Base-by-base conservation (phyloP, 2,888 invertebrate species). In the Ramazzottius varieornatus region DNA sequence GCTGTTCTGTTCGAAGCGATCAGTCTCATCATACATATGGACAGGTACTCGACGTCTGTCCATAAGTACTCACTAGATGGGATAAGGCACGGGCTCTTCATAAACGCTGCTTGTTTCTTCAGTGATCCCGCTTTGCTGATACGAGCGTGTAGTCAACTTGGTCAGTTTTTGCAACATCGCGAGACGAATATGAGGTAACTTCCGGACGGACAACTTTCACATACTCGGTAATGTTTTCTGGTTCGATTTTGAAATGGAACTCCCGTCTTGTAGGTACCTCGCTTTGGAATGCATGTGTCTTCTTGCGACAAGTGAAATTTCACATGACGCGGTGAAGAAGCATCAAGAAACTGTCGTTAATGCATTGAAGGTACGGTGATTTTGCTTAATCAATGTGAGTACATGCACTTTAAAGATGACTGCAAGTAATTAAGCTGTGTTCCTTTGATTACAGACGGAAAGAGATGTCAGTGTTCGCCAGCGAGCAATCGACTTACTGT, bases 241-340 rank as follows among this genome's bases (percentile, higher is more conserved):
- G n/a, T n/a, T n/a, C n/a, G n/a, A n/a, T n/a, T n/a, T n/a, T n/a
- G n/a, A n/a, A n/a, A 40, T 40, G 40, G 40, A 40, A 20, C 40
- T 40, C 40, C 13, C 40, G 20, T 13, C 13, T 40, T 40, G 66
- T 33, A 78, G 80, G 71, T 99, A 98, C 76, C 80, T 98, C 73
- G 98, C 98, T 33, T 81, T 99, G 67, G 98, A 99, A 76, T 94
- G 94, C 33, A 96, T 98, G 96, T 98, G 98, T 77, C 87, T 96
- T 76, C 81, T 98, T 73, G 96, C 98, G 64, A 96, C 93, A 29
- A 96, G 96, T 0, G 98, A 98, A 78, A 96, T 96, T 78, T 94
- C 94, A 33, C 96, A 98, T 77, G 98, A 99, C 76, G 98, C 96
- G 69, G 96, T 98, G 20, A 98, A 98, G 76, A 98, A 98, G 74